Conservation (phyloP, 2,888 invertebrate species). For the Lordiphosa andalusiaca region DNA sequence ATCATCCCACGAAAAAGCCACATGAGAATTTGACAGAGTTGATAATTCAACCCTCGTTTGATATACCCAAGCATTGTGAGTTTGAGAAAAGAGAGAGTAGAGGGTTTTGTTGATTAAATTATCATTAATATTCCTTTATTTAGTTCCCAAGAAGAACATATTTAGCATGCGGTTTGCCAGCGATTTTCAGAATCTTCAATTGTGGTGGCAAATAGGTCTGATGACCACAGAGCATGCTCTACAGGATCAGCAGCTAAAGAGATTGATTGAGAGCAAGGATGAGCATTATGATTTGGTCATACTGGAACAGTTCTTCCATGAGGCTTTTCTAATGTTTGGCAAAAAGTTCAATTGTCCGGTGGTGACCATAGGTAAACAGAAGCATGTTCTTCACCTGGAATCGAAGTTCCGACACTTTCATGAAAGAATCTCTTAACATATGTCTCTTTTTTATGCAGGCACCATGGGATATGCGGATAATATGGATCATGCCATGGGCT, state of each 20-base stretch:
- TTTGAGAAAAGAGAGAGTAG: too few relatives aligned
- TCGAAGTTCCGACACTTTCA: too few relatives aligned
- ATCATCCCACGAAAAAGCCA: conserved; percentile 77
- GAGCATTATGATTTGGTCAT: conserved; percentile 80
- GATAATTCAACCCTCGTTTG: conserved; percentile 76
- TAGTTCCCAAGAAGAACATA: conserved; percentile 77
- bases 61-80: conserved; percentile 78
- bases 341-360: conserved; percentile 80
- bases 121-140: neutral
- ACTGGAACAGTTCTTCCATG: conserved; percentile 80
- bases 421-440: too few relatives aligned
- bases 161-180: conserved; percentile 77
- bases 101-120: too few relatives aligned
- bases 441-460: conserved; percentile 39
- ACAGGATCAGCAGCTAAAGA: conserved; percentile 69
- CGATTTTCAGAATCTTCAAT: conserved; percentile 76
- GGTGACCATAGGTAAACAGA: conserved; percentile 65
- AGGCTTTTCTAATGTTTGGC: conserved; percentile 80
- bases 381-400: neutral
- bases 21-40: conserved; percentile 80
- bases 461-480: conserved; percentile 80
- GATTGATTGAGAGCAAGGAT: conserved; percentile 75
- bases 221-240: conserved; percentile 76
- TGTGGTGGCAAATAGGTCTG: conserved; percentile 76
- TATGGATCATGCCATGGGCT: conserved; percentile 80